Conservation (phyloP, 1,140 invertebrate species). For the Aphelenchoides fujianensis region DNA sequence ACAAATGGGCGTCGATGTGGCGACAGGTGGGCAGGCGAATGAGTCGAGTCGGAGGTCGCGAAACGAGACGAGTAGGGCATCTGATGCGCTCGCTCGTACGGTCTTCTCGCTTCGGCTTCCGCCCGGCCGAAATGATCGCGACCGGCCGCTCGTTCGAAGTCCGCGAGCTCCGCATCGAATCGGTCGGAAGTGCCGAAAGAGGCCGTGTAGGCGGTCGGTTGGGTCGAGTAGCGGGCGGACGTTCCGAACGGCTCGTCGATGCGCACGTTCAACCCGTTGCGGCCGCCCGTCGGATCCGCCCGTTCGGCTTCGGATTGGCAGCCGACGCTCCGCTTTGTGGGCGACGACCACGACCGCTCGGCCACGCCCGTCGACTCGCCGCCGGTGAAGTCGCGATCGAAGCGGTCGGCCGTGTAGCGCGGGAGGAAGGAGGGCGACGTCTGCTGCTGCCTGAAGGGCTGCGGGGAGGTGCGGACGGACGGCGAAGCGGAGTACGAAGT, state of each 20-base stretch:
- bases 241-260: background rate
- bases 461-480: background rate
- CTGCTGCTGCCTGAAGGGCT: background rate
- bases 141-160: background rate
- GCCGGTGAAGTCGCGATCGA: background rate
- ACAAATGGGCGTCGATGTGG: constrained; percentile 12
- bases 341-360: background rate
- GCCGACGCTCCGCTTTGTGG: constrained; percentile 32
- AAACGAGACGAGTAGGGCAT: background rate
- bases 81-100: background rate
- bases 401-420: background rate
- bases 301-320: constrained; percentile 31
- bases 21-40: background rate
- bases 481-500: background rate
- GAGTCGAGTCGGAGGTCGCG: background rate
- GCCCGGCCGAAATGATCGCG: too few species aligned
- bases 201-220: background rate
- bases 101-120: background rate
- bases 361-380: background rate
- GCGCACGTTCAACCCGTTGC: too few species aligned
- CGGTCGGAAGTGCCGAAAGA: background rate
- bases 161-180: background rate
- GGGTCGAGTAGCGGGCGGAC: background rate
- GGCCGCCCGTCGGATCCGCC: too few species aligned
- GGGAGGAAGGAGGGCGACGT: background rate